Evolutionary conservation across 2,888 invertebrate genomes (phyloP).

Genomic region (Mimumesa dahlbomi): DNA sequence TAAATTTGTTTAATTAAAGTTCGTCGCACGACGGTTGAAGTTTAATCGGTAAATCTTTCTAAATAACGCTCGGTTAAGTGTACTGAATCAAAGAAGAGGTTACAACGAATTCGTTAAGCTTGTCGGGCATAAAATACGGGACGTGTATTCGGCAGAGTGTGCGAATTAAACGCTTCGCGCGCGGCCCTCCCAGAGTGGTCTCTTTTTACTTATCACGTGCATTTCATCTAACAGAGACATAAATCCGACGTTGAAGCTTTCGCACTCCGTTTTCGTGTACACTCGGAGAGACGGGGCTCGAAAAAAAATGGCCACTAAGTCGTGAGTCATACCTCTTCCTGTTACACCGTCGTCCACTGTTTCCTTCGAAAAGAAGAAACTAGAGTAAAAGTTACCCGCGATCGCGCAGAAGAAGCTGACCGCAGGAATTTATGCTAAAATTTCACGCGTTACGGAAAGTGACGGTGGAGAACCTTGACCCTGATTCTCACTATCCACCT

Average conservation of each 20-base stretch:
- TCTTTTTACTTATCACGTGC: slow-evolving; percentile 34
- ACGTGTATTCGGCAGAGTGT: not conserved
- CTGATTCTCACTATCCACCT: too few relatives aligned
- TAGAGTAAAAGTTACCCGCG: slow-evolving; percentile 24
- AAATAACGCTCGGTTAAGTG: too few relatives aligned
- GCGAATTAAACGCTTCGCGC: slow-evolving; percentile 9
- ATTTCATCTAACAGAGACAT: slow-evolving; percentile 14
- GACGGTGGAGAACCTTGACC: too few relatives aligned
- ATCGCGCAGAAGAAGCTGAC: too few relatives aligned
- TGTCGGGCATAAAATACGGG: not conserved
- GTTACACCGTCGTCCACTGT: slow-evolving; percentile 2
- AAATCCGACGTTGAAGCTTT: slow-evolving; percentile 34
- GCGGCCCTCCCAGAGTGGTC: not conserved
- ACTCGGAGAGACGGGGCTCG: slow-evolving; percentile 12
- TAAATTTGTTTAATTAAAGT: too few relatives aligned
- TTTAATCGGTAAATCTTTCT: too few relatives aligned
- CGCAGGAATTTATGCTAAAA: too few relatives aligned
- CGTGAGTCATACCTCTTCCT: slow-evolving; percentile 36
- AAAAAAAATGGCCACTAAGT: slow-evolving; percentile 14
- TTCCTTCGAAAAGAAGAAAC: slow-evolving; percentile 4
- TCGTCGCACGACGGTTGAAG: too few relatives aligned
- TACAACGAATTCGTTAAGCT: not conserved
- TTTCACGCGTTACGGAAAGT: too few relatives aligned
- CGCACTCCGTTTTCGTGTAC: slow-evolving; percentile 14
- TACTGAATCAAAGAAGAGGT: too few relatives aligned